Percentiles rank a stretch among this genome's conserved stretches.
Evolutionary conservation across 2,797 vertebrate genomes (phyloP).

Genomic region (Heteromormyrus szaboi): DNA sequence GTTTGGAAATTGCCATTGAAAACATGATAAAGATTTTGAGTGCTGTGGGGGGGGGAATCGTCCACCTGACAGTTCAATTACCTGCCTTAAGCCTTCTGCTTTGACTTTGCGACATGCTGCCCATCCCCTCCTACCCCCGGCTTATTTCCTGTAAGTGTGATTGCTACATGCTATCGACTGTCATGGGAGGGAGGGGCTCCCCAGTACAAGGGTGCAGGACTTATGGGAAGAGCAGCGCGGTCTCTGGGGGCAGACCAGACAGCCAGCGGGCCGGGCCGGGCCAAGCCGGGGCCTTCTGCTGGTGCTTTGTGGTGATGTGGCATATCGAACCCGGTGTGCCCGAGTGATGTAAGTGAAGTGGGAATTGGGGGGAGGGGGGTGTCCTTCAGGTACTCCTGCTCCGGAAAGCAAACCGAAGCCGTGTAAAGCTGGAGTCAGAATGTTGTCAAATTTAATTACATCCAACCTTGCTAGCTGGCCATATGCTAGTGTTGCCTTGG

Average conservation of each 20-base stretch:
- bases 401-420: neutral
- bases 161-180: neutral
- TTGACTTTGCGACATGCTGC: conserved; percentile 26
- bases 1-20: neutral
- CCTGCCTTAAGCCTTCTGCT: conserved; percentile 9
- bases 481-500: conserved; percentile 61
- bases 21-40: conserved; percentile 6
- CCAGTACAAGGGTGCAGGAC: conserved; percentile 19
- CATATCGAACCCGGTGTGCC: neutral
- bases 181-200: conserved; percentile 7
- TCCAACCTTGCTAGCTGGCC: conserved; percentile 47
- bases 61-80: conserved; percentile 47
- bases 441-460: conserved; percentile 13
- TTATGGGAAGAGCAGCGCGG: neutral
- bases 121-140: conserved; percentile 56
- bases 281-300: neutral
- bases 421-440: neutral
- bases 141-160: conserved; percentile 53
- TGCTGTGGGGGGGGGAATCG: neutral
- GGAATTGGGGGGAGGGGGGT: neutral
- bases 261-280: neutral
- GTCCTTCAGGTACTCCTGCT: neutral
- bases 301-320: neutral
- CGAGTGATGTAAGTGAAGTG: neutral
- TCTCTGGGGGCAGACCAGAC: neutral